phyloP scores from a whole-genome alignment of 2,888 invertebrate species.

The Unio pictorum region DNA sequence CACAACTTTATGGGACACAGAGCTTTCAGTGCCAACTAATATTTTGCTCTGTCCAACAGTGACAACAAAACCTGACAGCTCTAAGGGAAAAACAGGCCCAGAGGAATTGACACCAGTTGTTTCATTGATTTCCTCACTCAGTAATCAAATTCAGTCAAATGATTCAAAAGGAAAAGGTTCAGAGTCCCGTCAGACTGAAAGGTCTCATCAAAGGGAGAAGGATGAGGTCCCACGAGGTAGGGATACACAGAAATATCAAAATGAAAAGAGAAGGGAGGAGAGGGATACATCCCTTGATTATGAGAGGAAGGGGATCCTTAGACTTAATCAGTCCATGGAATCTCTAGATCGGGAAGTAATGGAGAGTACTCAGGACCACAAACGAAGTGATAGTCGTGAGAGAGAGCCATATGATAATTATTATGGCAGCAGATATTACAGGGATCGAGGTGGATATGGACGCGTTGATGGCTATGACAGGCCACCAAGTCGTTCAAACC shows the following conservation, averaged over 20 bases:
- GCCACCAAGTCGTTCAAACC: neutral
- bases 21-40: constrained; percentile 45
- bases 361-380: constrained; percentile 1
- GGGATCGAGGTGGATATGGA: constrained; percentile 22
- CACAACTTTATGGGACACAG: constrained; percentile 64
- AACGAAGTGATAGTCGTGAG: constrained; percentile 25
- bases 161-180: constrained; percentile 11
- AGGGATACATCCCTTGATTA: constrained; percentile 7
- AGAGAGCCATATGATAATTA: too few species aligned
- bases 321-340: constrained; percentile 1
- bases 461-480: constrained; percentile 23
- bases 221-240: constrained; percentile 9
- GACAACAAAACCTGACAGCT: constrained; percentile 8
- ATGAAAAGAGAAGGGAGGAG: constrained; percentile 21
- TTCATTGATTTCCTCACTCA: constrained; percentile 38
- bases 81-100: constrained; percentile 9
- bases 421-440: constrained; percentile 1
- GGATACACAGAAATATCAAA: constrained; percentile 12
- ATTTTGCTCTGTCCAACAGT: constrained; percentile 49
- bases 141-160: constrained; percentile 36
- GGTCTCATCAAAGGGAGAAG: neutral
- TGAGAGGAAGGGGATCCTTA: constrained; percentile 5
- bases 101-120: constrained; percentile 30
- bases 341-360: neutral
- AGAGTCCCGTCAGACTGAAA: constrained; percentile 5